These are phyloP conservation scores for Caloenas nicobarica DNA, from an alignment of 2,113 vertebrate species.

Conservation along the genomic window DNA sequence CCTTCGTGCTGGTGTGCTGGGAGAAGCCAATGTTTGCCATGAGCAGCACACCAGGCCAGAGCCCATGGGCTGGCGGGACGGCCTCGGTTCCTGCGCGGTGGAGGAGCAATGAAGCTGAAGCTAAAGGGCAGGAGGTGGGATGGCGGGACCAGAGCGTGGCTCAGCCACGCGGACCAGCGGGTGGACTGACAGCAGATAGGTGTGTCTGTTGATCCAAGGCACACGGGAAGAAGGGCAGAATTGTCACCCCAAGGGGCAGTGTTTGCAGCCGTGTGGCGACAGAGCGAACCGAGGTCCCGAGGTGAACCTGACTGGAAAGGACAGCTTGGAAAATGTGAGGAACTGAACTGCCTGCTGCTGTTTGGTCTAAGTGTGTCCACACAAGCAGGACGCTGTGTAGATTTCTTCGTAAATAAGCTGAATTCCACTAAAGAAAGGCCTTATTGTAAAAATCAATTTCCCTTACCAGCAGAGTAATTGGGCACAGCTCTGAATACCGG, in stretches of 20 bases:
- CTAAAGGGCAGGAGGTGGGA: neutral
- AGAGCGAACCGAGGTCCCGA: neutral
- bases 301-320: neutral
- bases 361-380: neutral
- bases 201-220: neutral
- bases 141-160: neutral
- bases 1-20: neutral
- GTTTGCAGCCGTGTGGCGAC: neutral
- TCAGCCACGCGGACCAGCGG: neutral
- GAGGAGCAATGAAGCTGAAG: neutral
- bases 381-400: neutral
- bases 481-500: neutral
- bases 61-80: neutral
- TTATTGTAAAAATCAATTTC: slow-evolving; percentile 21
- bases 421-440: neutral
- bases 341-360: neutral
- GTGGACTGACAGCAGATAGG: neutral
- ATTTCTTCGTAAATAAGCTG: slow-evolving; percentile 12
- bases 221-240: neutral
- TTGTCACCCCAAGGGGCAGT: neutral
- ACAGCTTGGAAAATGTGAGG: neutral
- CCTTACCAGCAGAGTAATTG: neutral
- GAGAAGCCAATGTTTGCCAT: neutral
- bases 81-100: neutral
- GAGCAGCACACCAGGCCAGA: no score